Base-by-base conservation (phyloP, 2,113 vertebrate genomes). In the Corydoras sp. region DNA sequence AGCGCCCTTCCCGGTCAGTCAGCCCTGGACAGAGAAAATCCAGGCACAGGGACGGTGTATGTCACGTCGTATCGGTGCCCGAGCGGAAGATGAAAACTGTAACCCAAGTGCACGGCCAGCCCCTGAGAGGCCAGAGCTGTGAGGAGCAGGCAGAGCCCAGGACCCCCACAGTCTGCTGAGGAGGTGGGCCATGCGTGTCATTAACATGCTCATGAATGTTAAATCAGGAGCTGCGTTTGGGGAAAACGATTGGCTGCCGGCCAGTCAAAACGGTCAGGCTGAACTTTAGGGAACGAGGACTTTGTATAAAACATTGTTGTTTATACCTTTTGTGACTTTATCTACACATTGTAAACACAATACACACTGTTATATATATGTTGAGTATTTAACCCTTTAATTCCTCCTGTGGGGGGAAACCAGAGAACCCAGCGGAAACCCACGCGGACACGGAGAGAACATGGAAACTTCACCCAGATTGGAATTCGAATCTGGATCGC, bases 1-100 rank as follows among this genome's bases (percentile, higher is more conserved):
- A 85, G 66, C 70, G 77, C 81, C 76, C 62, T 76, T 58, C 76
- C 82, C 31, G 60, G 83, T 79, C 80, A 79, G 78, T 81, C 59
- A 76, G 72, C 76, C 79, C 73, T 73, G 78, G 74, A 78, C 75
- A 76, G 76, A 58, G 69, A 60, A 35, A 58, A 77, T 74, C 72
- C 68, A 56, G 63, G 58, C 63, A 58, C 61, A 71, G 58, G 53
- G 73, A 62, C 58, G 55, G 11, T 62, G 58, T 65, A 72, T 75
- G 53, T 56, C 12, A 56, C 12, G 54, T n/a, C 62, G 67, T 56
- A 70, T 71, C 61, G 71, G 72, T 66, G 56, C 15, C 63, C 69
- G 69, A 43, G 43, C 30, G 53, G 48, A 35, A 59, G 66, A 35
- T 24, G 61, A 76, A 71, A 79, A 82, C 67, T 80, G 80, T 76